Conservation (phyloP, 37 sponge, comb jelly and placozoan species). For the Ephydatia muelleri region DNA sequence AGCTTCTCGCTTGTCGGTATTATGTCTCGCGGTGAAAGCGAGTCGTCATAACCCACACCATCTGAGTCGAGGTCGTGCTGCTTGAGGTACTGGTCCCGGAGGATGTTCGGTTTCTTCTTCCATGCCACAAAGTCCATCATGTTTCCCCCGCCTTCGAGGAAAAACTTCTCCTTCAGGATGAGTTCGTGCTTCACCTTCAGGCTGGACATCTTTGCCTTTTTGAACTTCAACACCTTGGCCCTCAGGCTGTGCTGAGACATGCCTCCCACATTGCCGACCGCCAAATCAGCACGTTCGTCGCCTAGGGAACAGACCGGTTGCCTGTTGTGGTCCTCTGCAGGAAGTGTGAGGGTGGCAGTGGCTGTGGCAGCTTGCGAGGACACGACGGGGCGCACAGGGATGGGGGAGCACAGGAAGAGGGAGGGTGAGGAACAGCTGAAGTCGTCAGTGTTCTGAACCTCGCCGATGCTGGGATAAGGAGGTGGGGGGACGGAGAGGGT, state of each 20-base stretch:
- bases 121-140: conserved; percentile 86
- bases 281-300: conserved; percentile 29
- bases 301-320: neutral
- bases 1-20: neutral
- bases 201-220: conserved; percentile 1
- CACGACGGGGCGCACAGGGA: neutral
- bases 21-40: conserved; percentile 27
- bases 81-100: conserved; percentile 73
- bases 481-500: neutral
- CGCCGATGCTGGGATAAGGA: conserved; percentile 2
- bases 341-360: neutral
- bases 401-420: conserved; percentile 63
- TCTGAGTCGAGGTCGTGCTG: conserved; percentile 54
- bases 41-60: neutral
- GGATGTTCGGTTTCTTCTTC: conserved; percentile 80
- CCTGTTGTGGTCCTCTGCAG: neutral
- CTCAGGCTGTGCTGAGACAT: neutral
- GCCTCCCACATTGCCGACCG: neutral
- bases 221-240: conserved; percentile 28
- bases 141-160: conserved; percentile 79
- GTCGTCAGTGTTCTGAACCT: conserved; percentile 14
- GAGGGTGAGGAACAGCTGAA: conserved; percentile 63
- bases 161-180: conserved; percentile 85
- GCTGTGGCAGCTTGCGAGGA: neutral
- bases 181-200: conserved; percentile 48